phyloP scores from a whole-genome alignment of 2,888 invertebrate genomes.

The Ypsolopha scabrella region DNA sequence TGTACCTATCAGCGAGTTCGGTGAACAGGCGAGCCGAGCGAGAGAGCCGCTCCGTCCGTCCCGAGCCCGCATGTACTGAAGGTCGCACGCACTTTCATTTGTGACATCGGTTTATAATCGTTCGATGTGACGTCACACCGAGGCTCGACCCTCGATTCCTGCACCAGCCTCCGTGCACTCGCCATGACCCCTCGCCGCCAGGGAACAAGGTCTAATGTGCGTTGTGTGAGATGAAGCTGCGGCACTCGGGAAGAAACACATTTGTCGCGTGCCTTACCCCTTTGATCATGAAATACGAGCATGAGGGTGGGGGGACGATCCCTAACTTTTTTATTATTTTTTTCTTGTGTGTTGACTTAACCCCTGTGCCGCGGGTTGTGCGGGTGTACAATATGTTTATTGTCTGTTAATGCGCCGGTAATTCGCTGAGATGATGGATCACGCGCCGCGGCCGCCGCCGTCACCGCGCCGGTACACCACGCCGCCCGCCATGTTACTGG shows the following conservation, averaged over 20 bases:
- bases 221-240: not conserved
- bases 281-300: conserved; percentile 13
- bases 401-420: conserved; percentile 12
- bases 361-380: not conserved
- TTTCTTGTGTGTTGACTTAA: conserved; percentile 3
- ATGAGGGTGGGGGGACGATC: conserved; percentile 8
- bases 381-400: conserved; percentile 23
- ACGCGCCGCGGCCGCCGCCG: not conserved
- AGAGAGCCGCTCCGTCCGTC: not conserved
- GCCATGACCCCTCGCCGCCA: not conserved
- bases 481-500: too few relatives aligned
- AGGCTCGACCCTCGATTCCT: not conserved
- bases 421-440: conserved; percentile 16
- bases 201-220: not conserved
- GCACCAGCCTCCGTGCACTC: not conserved
- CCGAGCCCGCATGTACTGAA: conserved; percentile 1
- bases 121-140: not conserved
- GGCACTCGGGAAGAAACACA: not conserved
- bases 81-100: conserved; percentile 7
- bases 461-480: too few relatives aligned
- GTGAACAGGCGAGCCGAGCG: too few relatives aligned
- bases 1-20: too few relatives aligned
- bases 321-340: conserved; percentile 14
- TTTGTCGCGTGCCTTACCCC: conserved; percentile 10
- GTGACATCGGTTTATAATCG: conserved; percentile 6